Percentiles rank a stretch among this genome's conserved stretches.
phyloP scores from a whole-genome alignment of 2,113 vertebrate genomes.

The Zapornia atra region DNA sequence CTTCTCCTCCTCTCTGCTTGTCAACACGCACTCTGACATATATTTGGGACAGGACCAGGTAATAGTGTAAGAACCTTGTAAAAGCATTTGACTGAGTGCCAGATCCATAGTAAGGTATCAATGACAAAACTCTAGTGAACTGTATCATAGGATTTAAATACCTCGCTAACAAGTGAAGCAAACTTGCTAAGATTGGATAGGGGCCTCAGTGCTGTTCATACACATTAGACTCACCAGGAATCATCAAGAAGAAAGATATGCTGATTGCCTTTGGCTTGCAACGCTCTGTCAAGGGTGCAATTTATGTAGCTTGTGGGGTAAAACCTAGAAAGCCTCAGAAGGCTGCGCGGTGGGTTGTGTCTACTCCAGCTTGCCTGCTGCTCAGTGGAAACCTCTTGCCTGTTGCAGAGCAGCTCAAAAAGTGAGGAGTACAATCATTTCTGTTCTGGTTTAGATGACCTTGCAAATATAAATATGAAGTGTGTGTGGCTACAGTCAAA shows the following conservation, averaged over 20 bases:
- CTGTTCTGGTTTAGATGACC: background rate
- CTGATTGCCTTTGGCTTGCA: background rate
- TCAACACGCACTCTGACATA: background rate
- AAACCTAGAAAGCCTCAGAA: background rate
- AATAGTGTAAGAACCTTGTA: background rate
- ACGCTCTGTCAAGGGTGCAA: rapidly evolving
- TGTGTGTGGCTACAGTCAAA: background rate
- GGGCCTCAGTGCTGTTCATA: background rate
- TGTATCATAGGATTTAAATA: background rate
- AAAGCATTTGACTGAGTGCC: background rate
- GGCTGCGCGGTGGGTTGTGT: background rate
- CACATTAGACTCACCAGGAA: background rate
- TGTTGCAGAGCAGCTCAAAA: background rate
- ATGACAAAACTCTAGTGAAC: background rate
- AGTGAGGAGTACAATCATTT: background rate
- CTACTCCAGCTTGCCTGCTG: background rate
- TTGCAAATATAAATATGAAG: background rate
- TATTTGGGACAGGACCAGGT: background rate
- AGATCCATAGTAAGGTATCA: background rate
- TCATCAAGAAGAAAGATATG: background rate
- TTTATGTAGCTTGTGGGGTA: background rate
- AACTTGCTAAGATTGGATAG: background rate
- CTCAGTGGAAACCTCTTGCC: background rate
- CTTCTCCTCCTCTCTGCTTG: background rate
- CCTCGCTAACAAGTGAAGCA: background rate